Conservation (phyloP, 2,113 vertebrate species). For the Centropus unirufus region DNA sequence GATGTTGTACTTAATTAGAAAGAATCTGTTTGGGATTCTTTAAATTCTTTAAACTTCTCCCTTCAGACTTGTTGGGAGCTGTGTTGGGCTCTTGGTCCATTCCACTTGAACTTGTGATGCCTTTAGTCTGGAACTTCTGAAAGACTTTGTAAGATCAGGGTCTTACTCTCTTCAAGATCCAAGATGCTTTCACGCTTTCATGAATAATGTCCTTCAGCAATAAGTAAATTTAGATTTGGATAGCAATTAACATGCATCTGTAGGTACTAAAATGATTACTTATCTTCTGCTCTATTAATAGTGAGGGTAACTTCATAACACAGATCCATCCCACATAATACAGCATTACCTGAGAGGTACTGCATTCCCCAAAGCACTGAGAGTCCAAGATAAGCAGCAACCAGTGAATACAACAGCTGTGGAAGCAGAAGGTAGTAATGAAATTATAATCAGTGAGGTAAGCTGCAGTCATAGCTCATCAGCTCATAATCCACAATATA, state of each 20-base stretch:
- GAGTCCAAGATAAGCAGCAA: background rate
- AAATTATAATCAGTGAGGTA: conserved; percentile 36
- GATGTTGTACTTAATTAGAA: background rate
- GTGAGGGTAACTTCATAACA: background rate
- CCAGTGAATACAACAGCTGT: background rate
- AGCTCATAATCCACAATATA: conserved; percentile 4
- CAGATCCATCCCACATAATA: background rate
- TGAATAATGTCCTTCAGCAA: background rate
- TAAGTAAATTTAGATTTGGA: background rate
- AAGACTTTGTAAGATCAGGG: background rate
- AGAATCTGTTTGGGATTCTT: background rate
- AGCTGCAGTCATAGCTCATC: conserved; percentile 4
- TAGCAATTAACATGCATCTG: background rate
- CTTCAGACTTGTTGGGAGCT: background rate
- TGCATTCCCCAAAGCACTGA: background rate
- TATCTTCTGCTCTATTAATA: background rate
- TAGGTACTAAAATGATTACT: background rate
- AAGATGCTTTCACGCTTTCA: background rate
- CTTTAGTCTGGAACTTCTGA: background rate
- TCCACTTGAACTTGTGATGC: background rate
- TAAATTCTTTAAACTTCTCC: background rate
- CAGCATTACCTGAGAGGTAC: background rate
- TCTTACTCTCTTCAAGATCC: background rate
- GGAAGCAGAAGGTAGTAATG: background rate
- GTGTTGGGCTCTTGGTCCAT: background rate